These are phyloP conservation scores for Crenichthys baileyi DNA, from an alignment of 2,797 vertebrate genomes.

Conservation along the genomic window DNA sequence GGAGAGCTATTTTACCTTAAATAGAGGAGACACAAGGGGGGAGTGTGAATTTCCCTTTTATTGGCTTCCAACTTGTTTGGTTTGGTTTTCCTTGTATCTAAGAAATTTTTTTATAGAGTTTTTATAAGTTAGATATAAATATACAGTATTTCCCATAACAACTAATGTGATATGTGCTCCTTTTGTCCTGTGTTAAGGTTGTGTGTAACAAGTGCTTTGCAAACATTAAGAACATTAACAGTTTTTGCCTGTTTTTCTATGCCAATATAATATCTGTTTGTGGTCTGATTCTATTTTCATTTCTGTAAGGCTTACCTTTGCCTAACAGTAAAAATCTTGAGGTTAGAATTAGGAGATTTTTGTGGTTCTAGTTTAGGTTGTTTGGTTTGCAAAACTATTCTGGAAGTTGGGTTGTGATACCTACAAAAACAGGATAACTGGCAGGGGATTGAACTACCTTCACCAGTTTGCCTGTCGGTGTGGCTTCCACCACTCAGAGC, in stretches of 20 bases:
- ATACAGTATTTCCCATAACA: too few relatives aligned
- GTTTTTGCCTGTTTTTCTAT: neutral
- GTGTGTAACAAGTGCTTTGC: neutral
- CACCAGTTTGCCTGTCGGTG: neutral
- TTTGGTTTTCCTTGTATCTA: neutral
- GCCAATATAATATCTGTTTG: neutral
- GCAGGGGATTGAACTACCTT: neutral
- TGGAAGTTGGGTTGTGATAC: neutral
- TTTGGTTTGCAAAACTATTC: neutral
- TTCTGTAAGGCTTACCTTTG: neutral
- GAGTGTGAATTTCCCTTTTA: neutral
- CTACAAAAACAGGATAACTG: neutral
- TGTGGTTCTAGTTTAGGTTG: neutral
- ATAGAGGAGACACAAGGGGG: neutral
- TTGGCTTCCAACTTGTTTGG: neutral
- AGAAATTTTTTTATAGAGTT: neutral
- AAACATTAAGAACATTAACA: neutral
- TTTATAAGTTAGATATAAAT: neutral
- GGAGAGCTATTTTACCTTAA: neutral
- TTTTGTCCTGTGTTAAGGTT: too few relatives aligned
- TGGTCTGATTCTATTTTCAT: neutral
- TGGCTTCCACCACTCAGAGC: neutral
- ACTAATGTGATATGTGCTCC: neutral
- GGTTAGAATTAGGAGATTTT: neutral
- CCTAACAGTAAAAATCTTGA: neutral